Evolutionary conservation across 2,797 vertebrate genomes (phyloP).

Genomic region (Muscicapa comitata): DNA sequence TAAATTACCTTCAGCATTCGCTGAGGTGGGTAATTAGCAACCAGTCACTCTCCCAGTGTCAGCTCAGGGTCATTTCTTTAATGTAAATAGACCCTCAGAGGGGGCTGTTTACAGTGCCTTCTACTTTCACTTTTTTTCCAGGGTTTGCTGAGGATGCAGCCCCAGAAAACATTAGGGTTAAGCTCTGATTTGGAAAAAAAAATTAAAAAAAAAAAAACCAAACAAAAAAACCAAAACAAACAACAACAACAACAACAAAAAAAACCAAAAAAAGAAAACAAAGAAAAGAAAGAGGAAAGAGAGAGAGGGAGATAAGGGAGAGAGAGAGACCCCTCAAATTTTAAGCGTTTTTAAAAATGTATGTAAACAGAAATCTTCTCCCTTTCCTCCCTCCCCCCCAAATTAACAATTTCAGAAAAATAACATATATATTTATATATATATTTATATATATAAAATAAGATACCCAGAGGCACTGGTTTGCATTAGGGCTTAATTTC

Average conservation of each 20-base stretch:
- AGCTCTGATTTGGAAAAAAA: neutral
- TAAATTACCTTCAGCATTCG: constrained; percentile 3
- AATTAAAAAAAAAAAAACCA: no score
- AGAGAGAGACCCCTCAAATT: neutral
- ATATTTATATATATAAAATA: constrained; percentile 59
- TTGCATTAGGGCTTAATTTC: constrained; percentile 70
- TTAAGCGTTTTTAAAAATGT: neutral
- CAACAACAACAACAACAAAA: no score
- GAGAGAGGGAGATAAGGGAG: neutral
- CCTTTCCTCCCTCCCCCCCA: neutral
- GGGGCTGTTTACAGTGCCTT: constrained; percentile 10
- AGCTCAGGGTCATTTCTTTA: constrained; percentile 6
- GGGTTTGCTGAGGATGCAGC: neutral
- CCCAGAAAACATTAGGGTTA: constrained; percentile 42
- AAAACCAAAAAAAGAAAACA: no score
- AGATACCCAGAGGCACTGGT: constrained; percentile 77
- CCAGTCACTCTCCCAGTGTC: neutral
- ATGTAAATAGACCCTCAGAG: constrained; percentile 3
- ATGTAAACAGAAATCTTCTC: constrained; percentile 39
- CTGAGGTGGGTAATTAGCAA: neutral
- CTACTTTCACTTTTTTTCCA: constrained; percentile 4
- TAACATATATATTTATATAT: neutral
- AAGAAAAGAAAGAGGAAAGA: no score
- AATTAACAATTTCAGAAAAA: constrained; percentile 59
- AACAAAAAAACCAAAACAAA: no score